Percentiles rank a stretch among this genome's conserved stretches.
These are phyloP conservation scores for Odobenus rosmarus DNA, from an alignment of 2,113 vertebrate species.

Conservation along the genomic window DNA sequence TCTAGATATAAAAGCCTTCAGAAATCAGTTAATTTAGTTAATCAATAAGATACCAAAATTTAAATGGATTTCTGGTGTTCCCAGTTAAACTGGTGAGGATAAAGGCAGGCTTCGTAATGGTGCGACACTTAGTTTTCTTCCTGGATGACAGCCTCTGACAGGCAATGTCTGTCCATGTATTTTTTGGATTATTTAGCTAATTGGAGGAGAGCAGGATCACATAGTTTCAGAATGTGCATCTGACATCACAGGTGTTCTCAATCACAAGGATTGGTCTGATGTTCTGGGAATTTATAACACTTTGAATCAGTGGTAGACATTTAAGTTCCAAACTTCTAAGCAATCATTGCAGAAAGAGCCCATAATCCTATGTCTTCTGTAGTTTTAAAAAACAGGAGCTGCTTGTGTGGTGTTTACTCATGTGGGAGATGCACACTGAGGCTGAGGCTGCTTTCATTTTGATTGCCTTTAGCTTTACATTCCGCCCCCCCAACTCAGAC, in stretches of 20 bases:
- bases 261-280: neutral
- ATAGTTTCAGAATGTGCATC: neutral
- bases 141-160: neutral
- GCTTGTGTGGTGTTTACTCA: neutral
- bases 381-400: neutral
- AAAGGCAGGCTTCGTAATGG: neutral
- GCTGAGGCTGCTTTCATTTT: neutral
- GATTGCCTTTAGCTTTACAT: neutral
- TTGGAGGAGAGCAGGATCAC: neutral
- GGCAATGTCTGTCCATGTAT: neutral
- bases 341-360: neutral
- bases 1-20: neutral
- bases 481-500: neutral
- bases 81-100: neutral
- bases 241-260: neutral
- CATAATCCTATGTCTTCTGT: neutral
- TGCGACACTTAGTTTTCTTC: neutral
- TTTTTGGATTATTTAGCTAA: neutral
- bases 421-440: neutral
- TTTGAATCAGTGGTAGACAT: neutral
- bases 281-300: neutral
- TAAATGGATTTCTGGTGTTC: neutral
- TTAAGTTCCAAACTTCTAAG: neutral
- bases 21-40: constrained; percentile 16
- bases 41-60: constrained; percentile 23